Percentiles rank a stretch among this genome's conserved stretches.
Conservation (phyloP, 2,888 invertebrate species). For the Pandemis heparana region DNA sequence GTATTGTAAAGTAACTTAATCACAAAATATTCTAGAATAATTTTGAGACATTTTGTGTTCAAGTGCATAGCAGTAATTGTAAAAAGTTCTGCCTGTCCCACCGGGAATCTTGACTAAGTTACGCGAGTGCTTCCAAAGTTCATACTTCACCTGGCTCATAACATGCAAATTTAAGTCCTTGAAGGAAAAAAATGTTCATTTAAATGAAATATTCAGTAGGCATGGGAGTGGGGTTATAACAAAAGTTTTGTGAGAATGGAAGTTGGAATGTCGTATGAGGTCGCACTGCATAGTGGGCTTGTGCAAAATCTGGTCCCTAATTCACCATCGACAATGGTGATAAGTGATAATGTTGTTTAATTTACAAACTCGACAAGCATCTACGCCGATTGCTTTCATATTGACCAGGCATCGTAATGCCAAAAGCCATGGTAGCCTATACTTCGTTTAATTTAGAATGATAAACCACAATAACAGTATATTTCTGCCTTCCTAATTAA, state of each 20-base stretch:
- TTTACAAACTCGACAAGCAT: too few species aligned
- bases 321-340: too few species aligned
- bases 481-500: too few species aligned
- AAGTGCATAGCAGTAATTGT: neutral
- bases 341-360: too few species aligned
- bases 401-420: too few species aligned
- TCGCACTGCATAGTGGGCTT: neutral
- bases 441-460: too few species aligned
- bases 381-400: too few species aligned
- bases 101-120: neutral
- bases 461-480: too few species aligned
- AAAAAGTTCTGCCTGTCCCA: neutral
- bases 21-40: too few species aligned
- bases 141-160: conserved; percentile 64
- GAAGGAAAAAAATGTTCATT: conserved; percentile 70
- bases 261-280: conserved; percentile 26
- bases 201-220: conserved; percentile 82
- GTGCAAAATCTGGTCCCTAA: too few species aligned
- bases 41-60: neutral
- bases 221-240: conserved; percentile 64
- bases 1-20: too few species aligned
- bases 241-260: conserved; percentile 63
- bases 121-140: conserved; percentile 27
- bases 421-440: too few species aligned
- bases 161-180: conserved; percentile 75